A percentile compares a stretch with the other conserved stretches of the same genome.
phyloP scores from a whole-genome alignment of 2,888 invertebrate species.

The Volucella bombylans region DNA sequence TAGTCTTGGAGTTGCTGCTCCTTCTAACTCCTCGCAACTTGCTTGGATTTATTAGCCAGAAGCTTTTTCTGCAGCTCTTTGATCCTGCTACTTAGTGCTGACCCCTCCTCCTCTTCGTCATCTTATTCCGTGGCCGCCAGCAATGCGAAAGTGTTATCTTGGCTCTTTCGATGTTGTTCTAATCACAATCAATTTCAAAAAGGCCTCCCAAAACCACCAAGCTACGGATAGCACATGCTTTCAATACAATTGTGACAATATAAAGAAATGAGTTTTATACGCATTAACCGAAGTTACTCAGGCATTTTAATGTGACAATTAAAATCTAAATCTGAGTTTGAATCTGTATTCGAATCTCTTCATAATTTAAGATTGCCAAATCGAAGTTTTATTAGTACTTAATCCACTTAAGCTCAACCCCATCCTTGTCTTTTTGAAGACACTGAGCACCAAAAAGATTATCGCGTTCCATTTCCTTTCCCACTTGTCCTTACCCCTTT shows the following conservation, averaged over 20 bases:
- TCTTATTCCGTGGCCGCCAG: too few species aligned
- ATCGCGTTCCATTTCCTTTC: background rate
- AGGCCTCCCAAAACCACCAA: too few species aligned
- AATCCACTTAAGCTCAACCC: slow-evolving; percentile 29
- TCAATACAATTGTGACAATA: background rate
- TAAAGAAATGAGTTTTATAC: background rate
- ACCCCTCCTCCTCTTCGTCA: too few species aligned
- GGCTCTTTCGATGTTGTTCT: too few species aligned
- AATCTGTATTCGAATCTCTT: slow-evolving; percentile 6
- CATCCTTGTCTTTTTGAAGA: background rate
- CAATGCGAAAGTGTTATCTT: too few species aligned
- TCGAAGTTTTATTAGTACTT: slow-evolving; percentile 14
- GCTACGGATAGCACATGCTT: too few species aligned
- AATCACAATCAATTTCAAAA: too few species aligned
- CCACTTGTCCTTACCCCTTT: background rate
- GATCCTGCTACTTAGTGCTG: too few species aligned
- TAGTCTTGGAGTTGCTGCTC: too few species aligned
- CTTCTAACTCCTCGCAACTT: too few species aligned
- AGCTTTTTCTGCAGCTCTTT: too few species aligned
- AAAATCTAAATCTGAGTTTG: slow-evolving; percentile 17
- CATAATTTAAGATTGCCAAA: slow-evolving; percentile 48
- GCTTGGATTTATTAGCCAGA: too few species aligned
- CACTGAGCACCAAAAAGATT: slow-evolving; percentile 5
- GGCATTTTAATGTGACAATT: slow-evolving; percentile 37
- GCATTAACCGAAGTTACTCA: background rate